These are phyloP conservation scores for Melospiza georgiana DNA, from an alignment of 2,113 vertebrate genomes.

Conservation along the genomic window DNA sequence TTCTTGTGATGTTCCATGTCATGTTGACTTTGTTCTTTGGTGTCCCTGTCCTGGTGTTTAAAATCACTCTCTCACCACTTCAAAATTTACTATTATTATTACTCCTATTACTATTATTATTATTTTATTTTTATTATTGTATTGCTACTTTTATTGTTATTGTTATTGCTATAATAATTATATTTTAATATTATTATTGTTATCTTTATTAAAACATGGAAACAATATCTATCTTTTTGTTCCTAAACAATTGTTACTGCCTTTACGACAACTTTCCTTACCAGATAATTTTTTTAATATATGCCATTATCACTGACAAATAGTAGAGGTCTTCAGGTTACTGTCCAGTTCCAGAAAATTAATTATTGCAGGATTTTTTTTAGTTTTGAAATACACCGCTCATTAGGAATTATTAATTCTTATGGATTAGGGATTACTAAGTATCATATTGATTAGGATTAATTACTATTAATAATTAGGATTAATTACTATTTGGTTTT, in stretches of 20 bases:
- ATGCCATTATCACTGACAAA: background rate
- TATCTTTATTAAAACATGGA: background rate
- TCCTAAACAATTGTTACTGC: background rate
- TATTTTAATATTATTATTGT: no score
- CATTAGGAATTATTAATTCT: background rate
- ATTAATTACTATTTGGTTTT: background rate
- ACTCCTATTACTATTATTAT: no score
- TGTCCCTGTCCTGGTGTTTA: background rate
- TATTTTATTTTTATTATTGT: background rate
- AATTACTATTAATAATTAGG: background rate
- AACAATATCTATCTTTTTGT: background rate
- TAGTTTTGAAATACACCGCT: background rate
- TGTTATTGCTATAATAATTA: no score
- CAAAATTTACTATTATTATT: no score
- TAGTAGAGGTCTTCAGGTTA: background rate
- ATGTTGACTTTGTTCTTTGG: background rate
- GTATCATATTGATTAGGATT: background rate
- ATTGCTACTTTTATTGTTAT: no score
- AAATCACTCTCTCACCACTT: accelerated
- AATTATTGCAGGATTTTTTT: background rate
- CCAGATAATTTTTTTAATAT: background rate
- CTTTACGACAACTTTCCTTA: background rate
- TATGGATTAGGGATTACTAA: background rate
- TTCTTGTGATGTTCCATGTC: background rate
- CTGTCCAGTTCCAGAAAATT: background rate